Evolutionary conservation across 2,888 invertebrate genomes (phyloP), one percentile per base, ranked within the genome.

Genomic region (Imbricaverruca yamaguchii): DNA sequence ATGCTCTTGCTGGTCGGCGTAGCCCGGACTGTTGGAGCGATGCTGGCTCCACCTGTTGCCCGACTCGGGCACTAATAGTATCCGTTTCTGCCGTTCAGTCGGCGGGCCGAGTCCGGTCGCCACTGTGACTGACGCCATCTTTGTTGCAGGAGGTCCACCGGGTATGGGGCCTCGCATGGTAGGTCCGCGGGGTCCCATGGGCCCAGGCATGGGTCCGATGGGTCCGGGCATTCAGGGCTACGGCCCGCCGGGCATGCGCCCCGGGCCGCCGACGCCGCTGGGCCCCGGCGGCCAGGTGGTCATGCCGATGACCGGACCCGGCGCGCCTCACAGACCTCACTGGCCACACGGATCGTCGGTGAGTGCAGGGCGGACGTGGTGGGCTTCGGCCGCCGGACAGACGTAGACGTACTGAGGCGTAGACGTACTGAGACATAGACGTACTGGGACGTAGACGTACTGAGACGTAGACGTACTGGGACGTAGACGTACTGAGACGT

Each of bases 191-290:
- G 85, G 81, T 85, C 86, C 81, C 85, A 85, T 83, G 23, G 86
- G 86, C 25, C 89, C 89, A 25, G 89, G 89, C 87, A 93, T 85
- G 83, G 96, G 94, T 84, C 94, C 95, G 67, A 93, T 96, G 91
- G 94, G 94, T 84, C 95, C 95, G 80, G 94, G 94, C 83, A 92
- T 92, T 83, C 94, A 94, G 86, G 93, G 92, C 9, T 74, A 74
- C 55, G 74, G 74, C 18, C 74, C 74, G 74, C 91, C 91, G 12
- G 91, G 90, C 65, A 92, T 93, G 90, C 91, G 94, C 15, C 59
- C 59, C 12, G 59, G 59, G 12, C 59, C 74, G 18, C 74, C 74
- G 53, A 74, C 23, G 23, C 18, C 74, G 53, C 74, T 74, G 55
- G 74, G 74, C 21, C 74, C 74, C 21, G 74, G 69, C 15, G 69